phyloP scores from a whole-genome alignment of 1,140 invertebrate genomes.

The Achatina immaculata region DNA sequence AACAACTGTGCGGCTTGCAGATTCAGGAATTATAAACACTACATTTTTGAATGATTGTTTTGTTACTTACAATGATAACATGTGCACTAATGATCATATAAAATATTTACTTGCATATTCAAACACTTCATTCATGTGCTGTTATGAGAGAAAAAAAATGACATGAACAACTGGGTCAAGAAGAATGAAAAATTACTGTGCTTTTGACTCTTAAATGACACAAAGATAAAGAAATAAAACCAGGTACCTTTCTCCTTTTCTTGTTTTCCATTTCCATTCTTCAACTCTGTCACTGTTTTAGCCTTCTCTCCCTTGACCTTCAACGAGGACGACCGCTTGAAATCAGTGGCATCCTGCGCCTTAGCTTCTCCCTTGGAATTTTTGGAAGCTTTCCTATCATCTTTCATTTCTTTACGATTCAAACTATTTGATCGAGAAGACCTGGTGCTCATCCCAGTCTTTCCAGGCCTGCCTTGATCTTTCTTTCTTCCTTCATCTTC shows the following conservation, averaged over 20 bases:
- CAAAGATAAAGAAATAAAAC: constrained; percentile 46
- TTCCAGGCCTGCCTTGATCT: background rate
- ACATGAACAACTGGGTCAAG: background rate
- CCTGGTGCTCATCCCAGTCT: constrained; percentile 22
- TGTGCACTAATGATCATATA: too few species aligned
- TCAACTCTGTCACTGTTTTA: constrained; percentile 47
- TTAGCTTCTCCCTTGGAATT: background rate
- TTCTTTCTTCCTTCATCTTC: constrained; percentile 9
- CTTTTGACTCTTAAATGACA: background rate
- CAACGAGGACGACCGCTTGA: constrained; percentile 54
- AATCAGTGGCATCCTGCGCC: constrained; percentile 37
- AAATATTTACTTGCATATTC: too few species aligned
- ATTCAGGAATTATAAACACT: too few species aligned
- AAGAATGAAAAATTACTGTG: too few species aligned
- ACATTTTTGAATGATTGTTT: too few species aligned
- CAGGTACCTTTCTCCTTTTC: constrained; percentile 59
- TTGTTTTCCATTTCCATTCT: constrained; percentile 52
- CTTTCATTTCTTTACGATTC: constrained; percentile 40
- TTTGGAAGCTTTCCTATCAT: constrained; percentile 29
- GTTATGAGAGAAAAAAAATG: too few species aligned
- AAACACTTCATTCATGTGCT: too few species aligned
- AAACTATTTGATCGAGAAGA: constrained; percentile 53
- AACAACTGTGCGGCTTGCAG: too few species aligned
- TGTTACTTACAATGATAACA: too few species aligned
- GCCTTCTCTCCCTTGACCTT: constrained; percentile 55